Evolutionary conservation across 2,113 vertebrate genomes (phyloP).

Genomic region (Phylloscopus whistleri): DNA sequence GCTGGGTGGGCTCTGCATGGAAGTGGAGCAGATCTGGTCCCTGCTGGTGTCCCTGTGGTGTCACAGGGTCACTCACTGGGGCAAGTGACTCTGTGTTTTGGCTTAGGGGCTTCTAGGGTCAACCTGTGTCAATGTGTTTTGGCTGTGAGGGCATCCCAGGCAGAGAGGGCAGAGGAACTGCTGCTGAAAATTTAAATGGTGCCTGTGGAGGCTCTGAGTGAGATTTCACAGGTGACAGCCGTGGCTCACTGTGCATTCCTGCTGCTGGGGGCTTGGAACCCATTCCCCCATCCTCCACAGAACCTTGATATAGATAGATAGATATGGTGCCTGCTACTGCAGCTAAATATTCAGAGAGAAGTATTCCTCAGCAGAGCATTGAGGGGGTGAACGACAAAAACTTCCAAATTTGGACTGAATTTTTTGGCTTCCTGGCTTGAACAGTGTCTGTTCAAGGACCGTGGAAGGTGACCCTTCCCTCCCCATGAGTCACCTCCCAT

Average conservation of each 20-base stretch:
- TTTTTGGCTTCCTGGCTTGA: background rate
- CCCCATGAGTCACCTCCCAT: background rate
- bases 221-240: background rate
- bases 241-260: accelerated
- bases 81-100: background rate
- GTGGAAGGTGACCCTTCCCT: background rate
- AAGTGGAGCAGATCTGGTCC: background rate
- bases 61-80: accelerated
- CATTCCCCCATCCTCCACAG: background rate
- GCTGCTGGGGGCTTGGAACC: background rate
- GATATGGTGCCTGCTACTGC: background rate
- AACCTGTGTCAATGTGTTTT: background rate
- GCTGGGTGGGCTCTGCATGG: background rate
- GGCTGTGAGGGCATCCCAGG: background rate
- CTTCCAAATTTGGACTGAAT: background rate
- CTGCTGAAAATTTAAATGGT: background rate
- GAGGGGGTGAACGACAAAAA: background rate
- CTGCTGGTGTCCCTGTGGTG: accelerated
- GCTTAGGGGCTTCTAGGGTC: background rate
- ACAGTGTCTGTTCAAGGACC: accelerated
- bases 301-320: background rate
- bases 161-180: background rate
- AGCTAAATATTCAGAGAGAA: background rate
- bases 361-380: background rate
- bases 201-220: background rate